These are phyloP conservation scores for Myotis brandtii DNA, from an alignment of 2,113 vertebrate genomes.

Conservation along the genomic window DNA sequence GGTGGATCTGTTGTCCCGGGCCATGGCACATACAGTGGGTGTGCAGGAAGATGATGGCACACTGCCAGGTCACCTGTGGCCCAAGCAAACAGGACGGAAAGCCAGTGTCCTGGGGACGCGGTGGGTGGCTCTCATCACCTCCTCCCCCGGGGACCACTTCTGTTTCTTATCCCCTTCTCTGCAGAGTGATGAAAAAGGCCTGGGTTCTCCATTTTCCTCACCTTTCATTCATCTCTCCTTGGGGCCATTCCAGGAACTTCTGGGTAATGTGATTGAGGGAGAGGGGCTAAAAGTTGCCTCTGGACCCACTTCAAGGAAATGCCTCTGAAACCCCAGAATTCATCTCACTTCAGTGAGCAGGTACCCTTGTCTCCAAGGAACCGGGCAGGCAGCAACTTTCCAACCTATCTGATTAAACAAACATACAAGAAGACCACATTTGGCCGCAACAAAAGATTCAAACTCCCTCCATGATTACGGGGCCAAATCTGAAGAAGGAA, in stretches of 20 bases:
- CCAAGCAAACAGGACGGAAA: not conserved
- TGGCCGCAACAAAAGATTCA: constrained; percentile 80
- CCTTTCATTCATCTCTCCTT: constrained; percentile 9
- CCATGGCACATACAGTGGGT: not conserved
- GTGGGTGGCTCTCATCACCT: not conserved
- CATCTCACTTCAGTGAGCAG: constrained; percentile 86
- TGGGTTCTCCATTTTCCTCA: not conserved
- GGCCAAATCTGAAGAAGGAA: constrained; percentile 90
- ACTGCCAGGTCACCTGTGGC: not conserved
- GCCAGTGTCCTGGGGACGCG: not conserved
- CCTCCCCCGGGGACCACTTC: not conserved
- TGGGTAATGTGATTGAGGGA: not conserved
- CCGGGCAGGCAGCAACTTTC: constrained; percentile 59
- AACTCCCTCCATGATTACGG: constrained; percentile 85
- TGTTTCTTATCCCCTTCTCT: not conserved
- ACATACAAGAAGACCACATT: constrained; percentile 74
- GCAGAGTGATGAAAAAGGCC: constrained; percentile 10
- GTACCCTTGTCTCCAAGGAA: constrained; percentile 82
- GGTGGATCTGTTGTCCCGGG: not conserved
- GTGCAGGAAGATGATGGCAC: not conserved
- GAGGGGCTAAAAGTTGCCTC: constrained; percentile 37
- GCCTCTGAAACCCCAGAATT: constrained; percentile 84
- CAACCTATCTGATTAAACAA: constrained; percentile 75
- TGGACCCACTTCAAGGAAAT: constrained; percentile 78
- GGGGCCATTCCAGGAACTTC: constrained; percentile 52